These are phyloP conservation scores for Lamproptera curius DNA, from an alignment of 2,888 invertebrate genomes.

Conservation along the genomic window DNA sequence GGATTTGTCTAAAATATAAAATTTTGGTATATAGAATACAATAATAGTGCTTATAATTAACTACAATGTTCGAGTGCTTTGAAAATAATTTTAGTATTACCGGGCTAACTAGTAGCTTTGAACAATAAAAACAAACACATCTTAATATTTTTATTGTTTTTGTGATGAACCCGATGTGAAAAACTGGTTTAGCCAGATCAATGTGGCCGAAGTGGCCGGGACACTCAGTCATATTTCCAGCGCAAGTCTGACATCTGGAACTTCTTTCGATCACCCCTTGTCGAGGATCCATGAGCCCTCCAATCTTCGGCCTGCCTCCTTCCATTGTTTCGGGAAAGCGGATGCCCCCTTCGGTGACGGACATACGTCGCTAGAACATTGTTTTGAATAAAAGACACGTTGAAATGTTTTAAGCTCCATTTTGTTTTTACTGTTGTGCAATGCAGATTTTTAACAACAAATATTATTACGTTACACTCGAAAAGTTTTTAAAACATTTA, in stretches of 20 bases:
- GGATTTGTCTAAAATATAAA: slow-evolving; percentile 84
- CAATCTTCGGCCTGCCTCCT: slow-evolving; percentile 97
- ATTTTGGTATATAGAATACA: neutral
- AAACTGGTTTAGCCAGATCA: slow-evolving; percentile 98
- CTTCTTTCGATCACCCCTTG: slow-evolving; percentile 98
- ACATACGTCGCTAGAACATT: slow-evolving; percentile 93
- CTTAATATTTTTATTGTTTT: slow-evolving; percentile 98
- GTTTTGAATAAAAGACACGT: neutral
- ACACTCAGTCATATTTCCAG: slow-evolving; percentile 98
- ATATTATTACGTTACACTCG: too few relatives aligned
- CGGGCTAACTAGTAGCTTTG: slow-evolving; percentile 96
- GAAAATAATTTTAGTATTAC: slow-evolving; percentile 68
- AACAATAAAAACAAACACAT: slow-evolving; percentile 99
- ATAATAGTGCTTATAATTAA: slow-evolving; percentile 2
- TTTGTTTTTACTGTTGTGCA: slow-evolving; percentile 6
- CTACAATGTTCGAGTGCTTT: slow-evolving; percentile 24
- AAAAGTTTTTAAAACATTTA: too few relatives aligned
- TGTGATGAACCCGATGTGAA: slow-evolving; percentile 97
- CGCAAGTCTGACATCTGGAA: slow-evolving; percentile 96
- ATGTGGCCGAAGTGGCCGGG: slow-evolving; percentile 99
- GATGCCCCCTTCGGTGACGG: slow-evolving; percentile 98
- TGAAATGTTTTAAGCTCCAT: too few relatives aligned
- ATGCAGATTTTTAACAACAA: too few relatives aligned
- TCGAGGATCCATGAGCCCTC: slow-evolving; percentile 99
- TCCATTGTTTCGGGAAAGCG: slow-evolving; percentile 99